phyloP scores from a whole-genome alignment of 2,797 vertebrate genomes.

The Aplochiton taeniatus region DNA sequence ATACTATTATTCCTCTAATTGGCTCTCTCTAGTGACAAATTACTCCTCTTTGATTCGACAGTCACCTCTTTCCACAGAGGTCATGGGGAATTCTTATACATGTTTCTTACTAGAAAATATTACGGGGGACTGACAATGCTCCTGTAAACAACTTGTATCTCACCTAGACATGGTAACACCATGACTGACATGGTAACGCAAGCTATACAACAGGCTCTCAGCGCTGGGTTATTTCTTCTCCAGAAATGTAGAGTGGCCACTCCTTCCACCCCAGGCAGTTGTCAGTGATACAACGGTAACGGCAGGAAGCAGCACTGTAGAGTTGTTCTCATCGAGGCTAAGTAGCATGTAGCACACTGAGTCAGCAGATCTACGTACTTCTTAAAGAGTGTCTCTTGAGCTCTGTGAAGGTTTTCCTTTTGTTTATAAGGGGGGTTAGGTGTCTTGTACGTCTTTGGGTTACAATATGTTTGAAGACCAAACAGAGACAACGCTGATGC shows the following conservation, averaged over 20 bases:
- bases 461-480: slow-evolving; percentile 39
- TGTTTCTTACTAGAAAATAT: slow-evolving; percentile 28
- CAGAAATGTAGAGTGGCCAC: slow-evolving; percentile 30
- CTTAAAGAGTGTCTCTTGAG: neutral
- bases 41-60: neutral
- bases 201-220: slow-evolving; percentile 31
- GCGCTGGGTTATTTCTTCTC: slow-evolving; percentile 41
- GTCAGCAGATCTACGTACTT: too few relatives aligned
- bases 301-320: too few relatives aligned
- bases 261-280: too few relatives aligned
- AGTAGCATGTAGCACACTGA: too few relatives aligned
- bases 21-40: neutral
- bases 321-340: too few relatives aligned
- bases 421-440: slow-evolving; percentile 13
- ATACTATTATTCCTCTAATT: neutral
- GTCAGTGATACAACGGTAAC: too few relatives aligned
- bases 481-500: slow-evolving; percentile 48
- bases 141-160: slow-evolving; percentile 29
- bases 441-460: slow-evolving; percentile 22
- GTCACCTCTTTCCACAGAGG: slow-evolving; percentile 5
- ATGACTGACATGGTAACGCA: too few relatives aligned
- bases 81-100: slow-evolving; percentile 40
- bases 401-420: neutral
- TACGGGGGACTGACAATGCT: slow-evolving; percentile 8
- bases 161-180: slow-evolving; percentile 14